phyloP scores from a whole-genome alignment of 2,888 invertebrate species.

The Zootermopsis nevadensis region DNA sequence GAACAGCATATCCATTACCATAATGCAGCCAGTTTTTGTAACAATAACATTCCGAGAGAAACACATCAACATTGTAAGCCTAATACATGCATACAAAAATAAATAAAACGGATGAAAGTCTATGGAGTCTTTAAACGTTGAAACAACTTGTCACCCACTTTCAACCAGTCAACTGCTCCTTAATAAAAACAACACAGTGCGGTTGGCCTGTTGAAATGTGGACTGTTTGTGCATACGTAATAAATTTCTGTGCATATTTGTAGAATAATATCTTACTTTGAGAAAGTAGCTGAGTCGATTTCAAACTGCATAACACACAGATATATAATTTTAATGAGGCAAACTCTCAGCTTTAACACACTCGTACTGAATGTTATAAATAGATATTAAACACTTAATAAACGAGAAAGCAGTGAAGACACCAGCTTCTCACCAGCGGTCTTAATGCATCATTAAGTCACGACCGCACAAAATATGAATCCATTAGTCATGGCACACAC shows the following conservation, averaged over 20 bases:
- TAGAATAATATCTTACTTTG: background rate
- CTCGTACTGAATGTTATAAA: no score
- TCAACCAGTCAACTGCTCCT: background rate
- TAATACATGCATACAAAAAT: background rate
- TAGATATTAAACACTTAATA: no score
- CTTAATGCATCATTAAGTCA: no score
- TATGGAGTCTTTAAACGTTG: conserved; percentile 1
- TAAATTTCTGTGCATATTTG: background rate
- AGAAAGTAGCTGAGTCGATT: background rate
- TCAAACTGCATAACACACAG: background rate
- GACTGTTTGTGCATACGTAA: background rate
- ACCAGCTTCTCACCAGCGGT: no score
- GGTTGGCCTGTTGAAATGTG: background rate
- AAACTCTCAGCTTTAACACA: no score
- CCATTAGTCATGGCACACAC: no score
- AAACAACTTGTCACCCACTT: background rate
- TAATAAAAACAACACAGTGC: background rate
- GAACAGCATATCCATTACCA: background rate
- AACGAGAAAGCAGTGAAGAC: no score
- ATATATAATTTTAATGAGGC: background rate
- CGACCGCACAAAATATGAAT: no score
- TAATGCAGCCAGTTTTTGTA: background rate
- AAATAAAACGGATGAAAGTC: conserved; percentile 13
- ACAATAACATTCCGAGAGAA: conserved; percentile 12
- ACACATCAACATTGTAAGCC: background rate